These are phyloP conservation scores for Galemys pyrenaicus DNA, from an alignment of 2,113 vertebrate species.

Conservation along the genomic window DNA sequence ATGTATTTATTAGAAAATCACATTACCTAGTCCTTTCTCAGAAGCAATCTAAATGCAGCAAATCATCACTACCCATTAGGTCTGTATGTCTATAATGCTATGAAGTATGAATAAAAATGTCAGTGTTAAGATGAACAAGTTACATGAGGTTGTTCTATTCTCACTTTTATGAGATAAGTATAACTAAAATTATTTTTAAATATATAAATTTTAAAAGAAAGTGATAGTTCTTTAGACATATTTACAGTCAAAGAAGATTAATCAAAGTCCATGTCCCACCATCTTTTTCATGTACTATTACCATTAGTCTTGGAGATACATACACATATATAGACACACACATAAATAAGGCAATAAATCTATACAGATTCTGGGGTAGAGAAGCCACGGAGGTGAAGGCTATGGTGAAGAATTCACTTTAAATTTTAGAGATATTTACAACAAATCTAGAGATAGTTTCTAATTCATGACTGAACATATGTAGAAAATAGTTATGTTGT, in stretches of 20 bases:
- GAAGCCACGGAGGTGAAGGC: background rate
- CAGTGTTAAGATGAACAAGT: background rate
- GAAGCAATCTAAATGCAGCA: background rate
- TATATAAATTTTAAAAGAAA: background rate
- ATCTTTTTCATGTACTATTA: background rate
- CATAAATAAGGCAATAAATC: background rate
- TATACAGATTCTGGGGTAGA: background rate
- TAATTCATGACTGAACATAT: constrained; percentile 6
- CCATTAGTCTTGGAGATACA: background rate
- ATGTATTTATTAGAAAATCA: constrained; percentile 9
- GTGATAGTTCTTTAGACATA: background rate
- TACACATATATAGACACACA: background rate
- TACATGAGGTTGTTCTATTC: background rate
- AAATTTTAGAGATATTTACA: constrained; percentile 7
- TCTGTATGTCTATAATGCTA: background rate
- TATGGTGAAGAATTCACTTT: background rate
- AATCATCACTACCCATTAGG: background rate
- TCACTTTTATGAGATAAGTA: background rate
- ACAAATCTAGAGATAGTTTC: constrained; percentile 6
- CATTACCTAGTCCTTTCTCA: background rate
- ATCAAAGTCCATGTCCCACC: background rate
- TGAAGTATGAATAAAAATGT: background rate
- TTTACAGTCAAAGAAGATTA: background rate
- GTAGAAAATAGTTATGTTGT: background rate
- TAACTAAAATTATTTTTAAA: constrained; percentile 4